A percentile compares a stretch with the other conserved stretches of the same genome.
phyloP scores from a whole-genome alignment of 2,797 vertebrate genomes.

The Scleropages formosus region DNA sequence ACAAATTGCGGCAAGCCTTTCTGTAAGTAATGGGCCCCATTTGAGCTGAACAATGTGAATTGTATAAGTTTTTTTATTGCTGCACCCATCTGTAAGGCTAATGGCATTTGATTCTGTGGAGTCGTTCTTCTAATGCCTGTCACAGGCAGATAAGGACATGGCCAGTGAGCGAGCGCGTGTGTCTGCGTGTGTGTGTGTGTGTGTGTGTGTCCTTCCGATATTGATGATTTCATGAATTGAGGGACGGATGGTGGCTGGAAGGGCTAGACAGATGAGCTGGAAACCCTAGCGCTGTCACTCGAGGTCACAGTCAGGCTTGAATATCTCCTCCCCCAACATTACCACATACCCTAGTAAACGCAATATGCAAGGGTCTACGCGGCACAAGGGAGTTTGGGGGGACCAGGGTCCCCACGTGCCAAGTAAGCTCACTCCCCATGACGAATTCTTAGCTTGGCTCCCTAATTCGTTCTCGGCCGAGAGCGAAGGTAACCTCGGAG shows the following conservation, averaged over 20 bases:
- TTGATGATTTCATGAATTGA: not conserved
- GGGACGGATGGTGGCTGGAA: not conserved
- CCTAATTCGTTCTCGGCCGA: not conserved
- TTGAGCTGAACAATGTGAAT: slow-evolving; percentile 27
- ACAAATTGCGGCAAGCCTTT: slow-evolving; percentile 27
- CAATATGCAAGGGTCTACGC: slow-evolving; percentile 35
- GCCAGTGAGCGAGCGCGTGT: not conserved
- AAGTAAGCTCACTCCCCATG: not conserved
- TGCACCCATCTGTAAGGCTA: not conserved
- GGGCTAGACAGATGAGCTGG: not conserved
- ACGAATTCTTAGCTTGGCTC: not conserved
- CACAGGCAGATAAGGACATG: not conserved
- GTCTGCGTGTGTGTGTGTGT: not conserved
- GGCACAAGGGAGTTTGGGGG: not conserved
- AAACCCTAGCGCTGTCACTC: not conserved
- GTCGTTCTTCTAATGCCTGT: not conserved
- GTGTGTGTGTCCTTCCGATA: not conserved
- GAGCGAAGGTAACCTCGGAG: slow-evolving; percentile 14
- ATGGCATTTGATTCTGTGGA: not conserved
- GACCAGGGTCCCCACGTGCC: slow-evolving; percentile 33
- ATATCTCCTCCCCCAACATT: slow-evolving; percentile 43
- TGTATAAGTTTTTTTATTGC: slow-evolving; percentile 1
- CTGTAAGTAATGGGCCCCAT: slow-evolving; percentile 24
- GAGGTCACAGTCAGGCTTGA: not conserved
- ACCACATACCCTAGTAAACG: not conserved